Evolutionary conservation across 2,113 vertebrate species (phyloP).

Genomic region (Elaphurus davidianus): DNA sequence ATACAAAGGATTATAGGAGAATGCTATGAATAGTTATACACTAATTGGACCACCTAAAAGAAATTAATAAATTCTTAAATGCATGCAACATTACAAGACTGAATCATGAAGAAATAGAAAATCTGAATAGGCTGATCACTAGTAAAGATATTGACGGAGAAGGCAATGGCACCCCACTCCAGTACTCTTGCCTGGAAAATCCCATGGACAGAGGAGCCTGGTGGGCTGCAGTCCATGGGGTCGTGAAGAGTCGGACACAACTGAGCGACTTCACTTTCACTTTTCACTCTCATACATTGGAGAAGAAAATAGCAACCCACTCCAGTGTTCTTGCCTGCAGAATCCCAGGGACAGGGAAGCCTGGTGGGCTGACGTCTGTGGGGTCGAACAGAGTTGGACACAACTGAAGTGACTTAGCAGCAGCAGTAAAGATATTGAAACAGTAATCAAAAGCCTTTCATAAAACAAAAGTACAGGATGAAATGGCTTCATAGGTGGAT

Average conservation of each 20-base stretch:
- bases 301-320: neutral
- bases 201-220: neutral
- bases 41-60: neutral
- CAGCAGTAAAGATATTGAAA: neutral
- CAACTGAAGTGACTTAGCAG: neutral
- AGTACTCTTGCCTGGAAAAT: neutral
- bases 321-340: neutral
- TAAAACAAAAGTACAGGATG: neutral
- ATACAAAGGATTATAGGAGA: neutral
- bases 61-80: neutral
- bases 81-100: neutral
- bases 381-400: neutral
- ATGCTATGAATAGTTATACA: neutral
- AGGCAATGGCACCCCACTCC: neutral
- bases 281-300: neutral
- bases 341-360: neutral
- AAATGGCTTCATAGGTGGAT: neutral
- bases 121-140: neutral
- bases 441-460: neutral
- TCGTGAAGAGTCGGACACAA: fast-evolving
- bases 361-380: neutral
- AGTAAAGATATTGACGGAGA: neutral
- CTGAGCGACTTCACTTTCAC: neutral
- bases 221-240: neutral
- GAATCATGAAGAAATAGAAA: neutral